Evolutionary conservation across 2,797 vertebrate species (phyloP).

Genomic region (Alcedo atthis): DNA sequence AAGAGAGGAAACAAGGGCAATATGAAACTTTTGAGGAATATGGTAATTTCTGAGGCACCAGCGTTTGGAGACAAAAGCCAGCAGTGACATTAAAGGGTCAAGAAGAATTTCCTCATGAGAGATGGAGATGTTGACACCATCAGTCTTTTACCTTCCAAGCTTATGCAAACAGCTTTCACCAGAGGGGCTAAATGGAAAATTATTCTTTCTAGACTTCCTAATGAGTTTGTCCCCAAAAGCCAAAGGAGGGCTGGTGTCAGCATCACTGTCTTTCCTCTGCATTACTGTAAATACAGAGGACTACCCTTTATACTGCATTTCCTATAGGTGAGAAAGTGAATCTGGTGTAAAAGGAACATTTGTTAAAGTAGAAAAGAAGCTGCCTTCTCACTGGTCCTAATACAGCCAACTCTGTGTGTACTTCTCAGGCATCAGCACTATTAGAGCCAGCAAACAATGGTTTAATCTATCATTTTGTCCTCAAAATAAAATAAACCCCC

Average conservation of each 20-base stretch:
- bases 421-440: not conserved
- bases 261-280: not conserved
- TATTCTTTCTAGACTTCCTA: not conserved
- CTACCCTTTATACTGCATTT: not conserved
- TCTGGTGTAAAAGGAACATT: not conserved
- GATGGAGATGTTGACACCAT: not conserved
- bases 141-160: not conserved
- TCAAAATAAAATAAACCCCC: not conserved
- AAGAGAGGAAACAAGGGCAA: slow-evolving; percentile 54
- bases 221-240: not conserved
- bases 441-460: not conserved
- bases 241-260: not conserved
- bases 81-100: not conserved
- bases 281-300: not conserved
- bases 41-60: slow-evolving; percentile 11
- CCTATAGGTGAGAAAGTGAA: not conserved
- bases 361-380: not conserved
- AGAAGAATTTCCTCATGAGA: slow-evolving; percentile 10
- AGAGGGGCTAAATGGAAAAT: not conserved
- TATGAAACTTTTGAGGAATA: slow-evolving; percentile 61
- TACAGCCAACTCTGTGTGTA: not conserved
- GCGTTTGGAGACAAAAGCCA: slow-evolving; percentile 1
- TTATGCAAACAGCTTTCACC: slow-evolving; percentile 5
- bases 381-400: not conserved
- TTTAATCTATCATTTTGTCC: not conserved